A percentile compares a stretch with the other conserved stretches of the same genome.
These are phyloP conservation scores for Brassicogethes aeneus DNA, from an alignment of 2,888 invertebrate genomes.

Conservation along the genomic window DNA sequence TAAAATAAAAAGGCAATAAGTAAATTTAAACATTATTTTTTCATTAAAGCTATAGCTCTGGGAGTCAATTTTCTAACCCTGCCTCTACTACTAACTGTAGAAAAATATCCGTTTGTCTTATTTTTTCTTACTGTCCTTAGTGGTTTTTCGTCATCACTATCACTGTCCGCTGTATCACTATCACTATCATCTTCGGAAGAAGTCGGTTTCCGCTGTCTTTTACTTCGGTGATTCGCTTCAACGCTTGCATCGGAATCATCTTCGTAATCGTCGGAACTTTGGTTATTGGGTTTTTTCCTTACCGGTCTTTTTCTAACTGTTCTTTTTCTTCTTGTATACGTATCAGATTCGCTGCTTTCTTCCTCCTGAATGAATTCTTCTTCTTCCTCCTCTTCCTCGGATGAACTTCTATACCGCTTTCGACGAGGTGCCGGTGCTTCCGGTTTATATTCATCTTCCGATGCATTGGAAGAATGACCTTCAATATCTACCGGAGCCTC, in stretches of 20 bases:
- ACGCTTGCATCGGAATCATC: conserved; percentile 20
- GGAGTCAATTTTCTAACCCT: conserved; percentile 75
- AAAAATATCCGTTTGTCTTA: conserved; percentile 25
- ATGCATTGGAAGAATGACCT: conserved; percentile 30
- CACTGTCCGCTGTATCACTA: conserved; percentile 22
- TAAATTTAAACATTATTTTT: conserved; percentile 20
- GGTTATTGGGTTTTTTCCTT: conserved; percentile 25
- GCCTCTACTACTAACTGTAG: conserved; percentile 67
- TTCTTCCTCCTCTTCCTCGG: conserved; percentile 19
- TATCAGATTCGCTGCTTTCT: not conserved
- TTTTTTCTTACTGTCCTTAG: conserved; percentile 17
- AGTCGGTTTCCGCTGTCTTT: conserved; percentile 7
- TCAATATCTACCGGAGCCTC: no score
- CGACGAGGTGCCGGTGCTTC: conserved; percentile 21
- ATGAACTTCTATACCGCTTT: not conserved
- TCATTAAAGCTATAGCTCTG: conserved; percentile 55
- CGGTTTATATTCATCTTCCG: conserved; percentile 49
- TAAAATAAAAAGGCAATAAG: no score
- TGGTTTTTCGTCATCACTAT: conserved; percentile 16
- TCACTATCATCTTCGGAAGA: conserved; percentile 10
- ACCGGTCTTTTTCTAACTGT: conserved; percentile 14
- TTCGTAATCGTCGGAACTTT: conserved; percentile 18
- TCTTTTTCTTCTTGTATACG: conserved; percentile 10
- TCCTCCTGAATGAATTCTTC: conserved; percentile 6
- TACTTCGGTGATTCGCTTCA: conserved; percentile 15